Evolutionary conservation across 2,113 vertebrate species (phyloP).

Genomic region (Rhineura floridana): DNA sequence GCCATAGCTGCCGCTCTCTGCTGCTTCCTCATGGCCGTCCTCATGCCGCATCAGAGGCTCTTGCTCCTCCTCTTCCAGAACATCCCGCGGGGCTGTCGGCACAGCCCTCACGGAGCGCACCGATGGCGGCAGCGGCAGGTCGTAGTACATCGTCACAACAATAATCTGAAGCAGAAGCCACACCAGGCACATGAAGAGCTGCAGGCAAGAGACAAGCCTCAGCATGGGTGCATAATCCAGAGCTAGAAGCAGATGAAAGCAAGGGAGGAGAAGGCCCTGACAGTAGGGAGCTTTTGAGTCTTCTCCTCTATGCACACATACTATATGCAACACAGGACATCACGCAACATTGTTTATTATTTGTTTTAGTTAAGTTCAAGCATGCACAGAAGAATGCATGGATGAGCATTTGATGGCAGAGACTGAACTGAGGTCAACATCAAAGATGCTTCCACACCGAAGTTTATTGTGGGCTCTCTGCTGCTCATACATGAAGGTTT

Average conservation of each 20-base stretch:
- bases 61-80: conserved; percentile 23
- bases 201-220: neutral
- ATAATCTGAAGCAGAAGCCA: conserved; percentile 81
- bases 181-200: conserved; percentile 85
- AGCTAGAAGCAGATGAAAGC: neutral
- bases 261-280: no score
- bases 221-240: neutral
- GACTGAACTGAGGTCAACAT: no score
- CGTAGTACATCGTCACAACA: conserved; percentile 81
- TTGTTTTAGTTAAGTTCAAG: no score
- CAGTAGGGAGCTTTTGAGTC: neutral
- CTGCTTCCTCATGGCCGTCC: neutral
- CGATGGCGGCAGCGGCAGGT: conserved; percentile 66
- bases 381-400: no score
- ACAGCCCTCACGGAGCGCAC: fast-evolving
- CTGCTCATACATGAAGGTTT: no score
- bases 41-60: conserved; percentile 33
- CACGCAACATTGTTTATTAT: no score
- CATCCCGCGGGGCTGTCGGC: neutral
- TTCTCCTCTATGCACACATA: no score
- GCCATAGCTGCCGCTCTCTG: conserved; percentile 20
- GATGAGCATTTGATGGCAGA: no score
- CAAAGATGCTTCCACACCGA: no score
- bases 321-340: no score
- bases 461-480: no score